phyloP scores from a whole-genome alignment of 2,113 vertebrate genomes.

The Crypturellus undulatus region DNA sequence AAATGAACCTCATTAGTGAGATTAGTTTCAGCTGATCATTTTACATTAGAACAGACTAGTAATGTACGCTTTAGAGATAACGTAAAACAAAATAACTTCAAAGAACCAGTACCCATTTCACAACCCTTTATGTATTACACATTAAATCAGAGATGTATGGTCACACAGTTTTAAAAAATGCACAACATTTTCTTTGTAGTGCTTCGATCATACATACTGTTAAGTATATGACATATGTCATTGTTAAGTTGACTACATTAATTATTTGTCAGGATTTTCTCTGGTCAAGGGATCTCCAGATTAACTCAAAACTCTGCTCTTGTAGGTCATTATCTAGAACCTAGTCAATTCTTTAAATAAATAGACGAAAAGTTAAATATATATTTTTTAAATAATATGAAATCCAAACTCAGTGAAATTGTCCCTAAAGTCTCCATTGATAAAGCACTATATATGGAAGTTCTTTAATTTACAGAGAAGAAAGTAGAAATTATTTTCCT shows the following conservation, averaged over 20 bases:
- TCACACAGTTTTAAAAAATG: background rate
- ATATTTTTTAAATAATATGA: slow-evolving; percentile 11
- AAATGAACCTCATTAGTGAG: slow-evolving; percentile 83
- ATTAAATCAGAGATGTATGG: slow-evolving; percentile 44
- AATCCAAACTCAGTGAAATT: background rate
- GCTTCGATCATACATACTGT: background rate
- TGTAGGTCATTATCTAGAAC: background rate
- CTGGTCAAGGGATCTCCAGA: background rate
- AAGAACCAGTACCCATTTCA: slow-evolving; percentile 38
- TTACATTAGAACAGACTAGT: slow-evolving; percentile 72
- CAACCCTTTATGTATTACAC: slow-evolving; percentile 52
- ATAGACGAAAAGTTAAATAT: background rate
- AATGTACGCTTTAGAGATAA: slow-evolving; percentile 66
- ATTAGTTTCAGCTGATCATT: slow-evolving; percentile 81
- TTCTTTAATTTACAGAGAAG: background rate
- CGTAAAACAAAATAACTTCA: slow-evolving; percentile 61
- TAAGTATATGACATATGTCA: background rate
- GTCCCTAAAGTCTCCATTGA: background rate
- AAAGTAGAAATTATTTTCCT: background rate
- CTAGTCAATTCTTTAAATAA: background rate
- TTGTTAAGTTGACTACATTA: background rate
- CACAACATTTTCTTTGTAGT: background rate
- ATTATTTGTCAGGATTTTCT: background rate
- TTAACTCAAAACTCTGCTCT: background rate
- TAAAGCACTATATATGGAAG: background rate